Percentiles rank a stretch among this genome's conserved stretches.
Conservation (phyloP, 2,888 invertebrate genomes). For the Darwinula stevensoni region DNA sequence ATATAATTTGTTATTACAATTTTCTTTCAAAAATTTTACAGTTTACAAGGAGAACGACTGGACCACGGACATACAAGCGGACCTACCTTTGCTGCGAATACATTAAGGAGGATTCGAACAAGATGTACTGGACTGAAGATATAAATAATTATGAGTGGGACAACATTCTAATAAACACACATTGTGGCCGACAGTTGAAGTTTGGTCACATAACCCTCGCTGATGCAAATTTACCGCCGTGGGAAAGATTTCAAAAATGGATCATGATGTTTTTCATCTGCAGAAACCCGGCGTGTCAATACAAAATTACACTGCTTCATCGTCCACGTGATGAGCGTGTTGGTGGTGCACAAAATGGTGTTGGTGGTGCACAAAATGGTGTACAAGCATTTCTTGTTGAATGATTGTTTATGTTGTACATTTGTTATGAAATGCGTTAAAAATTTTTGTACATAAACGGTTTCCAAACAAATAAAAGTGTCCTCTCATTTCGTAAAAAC, state of each 20-base stretch:
- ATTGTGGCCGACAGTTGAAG: conserved; percentile 1
- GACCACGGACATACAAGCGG: conserved; percentile 2
- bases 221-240: conserved; percentile 2
- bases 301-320: conserved; percentile 2
- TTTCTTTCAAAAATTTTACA: conserved; percentile 2
- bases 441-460: conserved; percentile 2
- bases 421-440: conserved; percentile 2
- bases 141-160: conserved; percentile 2
- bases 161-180: conserved; percentile 2
- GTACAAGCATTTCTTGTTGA: conserved; percentile 2
- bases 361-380: conserved; percentile 2
- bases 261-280: conserved; percentile 2
- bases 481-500: conserved; percentile 2
- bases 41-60: conserved; percentile 2
- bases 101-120: conserved; percentile 2
- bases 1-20: conserved; percentile 2
- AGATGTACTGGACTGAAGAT: conserved; percentile 2
- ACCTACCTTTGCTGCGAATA: conserved; percentile 2
- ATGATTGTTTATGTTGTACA: conserved; percentile 2
- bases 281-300: conserved; percentile 2
- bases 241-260: conserved; percentile 2
- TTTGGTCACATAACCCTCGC: conserved; percentile 2
- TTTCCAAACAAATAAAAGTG: conserved; percentile 2
- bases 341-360: conserved; percentile 2
- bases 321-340: conserved; percentile 2